phyloP scores from a whole-genome alignment of 1,140 invertebrate genomes.

The Drosophila repleta region DNA sequence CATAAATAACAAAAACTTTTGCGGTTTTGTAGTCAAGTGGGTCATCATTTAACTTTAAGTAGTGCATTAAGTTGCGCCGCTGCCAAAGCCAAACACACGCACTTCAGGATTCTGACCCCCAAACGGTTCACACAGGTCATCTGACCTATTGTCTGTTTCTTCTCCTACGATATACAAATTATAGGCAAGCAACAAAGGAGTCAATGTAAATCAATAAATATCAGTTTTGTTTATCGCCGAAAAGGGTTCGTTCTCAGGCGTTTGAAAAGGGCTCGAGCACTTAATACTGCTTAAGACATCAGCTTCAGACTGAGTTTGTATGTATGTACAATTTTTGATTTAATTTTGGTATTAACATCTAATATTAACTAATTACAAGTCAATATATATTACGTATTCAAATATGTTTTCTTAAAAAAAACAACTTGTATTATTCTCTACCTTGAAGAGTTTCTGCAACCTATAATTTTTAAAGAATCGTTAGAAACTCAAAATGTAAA shows the following conservation, averaged over 20 bases:
- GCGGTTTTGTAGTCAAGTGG: conserved; percentile 12
- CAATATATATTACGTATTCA: too few relatives aligned
- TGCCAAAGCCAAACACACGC: not conserved
- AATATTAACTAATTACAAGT: too few relatives aligned
- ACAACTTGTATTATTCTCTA: too few relatives aligned
- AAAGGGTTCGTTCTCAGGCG: conserved; percentile 40
- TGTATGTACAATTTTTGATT: too few relatives aligned
- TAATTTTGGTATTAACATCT: too few relatives aligned
- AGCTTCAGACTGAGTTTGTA: not conserved
- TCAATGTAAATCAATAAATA: conserved; percentile 63
- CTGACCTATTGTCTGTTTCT: conserved; percentile 1
- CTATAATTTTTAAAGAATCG: too few relatives aligned
- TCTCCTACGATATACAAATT: conserved; percentile 4
- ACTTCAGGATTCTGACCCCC: not conserved
- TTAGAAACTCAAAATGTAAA: too few relatives aligned
- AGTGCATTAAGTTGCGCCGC: not conserved
- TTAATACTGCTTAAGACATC: too few relatives aligned
- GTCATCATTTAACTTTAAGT: conserved; percentile 23
- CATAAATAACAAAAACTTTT: conserved; percentile 39
- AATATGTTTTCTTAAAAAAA: too few relatives aligned
- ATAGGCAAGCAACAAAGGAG: conserved; percentile 42
- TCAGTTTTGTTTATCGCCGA: conserved; percentile 23
- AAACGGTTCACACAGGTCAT: conserved; percentile 1
- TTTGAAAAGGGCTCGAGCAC: conserved; percentile 6
- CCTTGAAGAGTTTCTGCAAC: too few relatives aligned